phyloP scores from a whole-genome alignment of 2,797 vertebrate species.

The Aplochiton taeniatus region DNA sequence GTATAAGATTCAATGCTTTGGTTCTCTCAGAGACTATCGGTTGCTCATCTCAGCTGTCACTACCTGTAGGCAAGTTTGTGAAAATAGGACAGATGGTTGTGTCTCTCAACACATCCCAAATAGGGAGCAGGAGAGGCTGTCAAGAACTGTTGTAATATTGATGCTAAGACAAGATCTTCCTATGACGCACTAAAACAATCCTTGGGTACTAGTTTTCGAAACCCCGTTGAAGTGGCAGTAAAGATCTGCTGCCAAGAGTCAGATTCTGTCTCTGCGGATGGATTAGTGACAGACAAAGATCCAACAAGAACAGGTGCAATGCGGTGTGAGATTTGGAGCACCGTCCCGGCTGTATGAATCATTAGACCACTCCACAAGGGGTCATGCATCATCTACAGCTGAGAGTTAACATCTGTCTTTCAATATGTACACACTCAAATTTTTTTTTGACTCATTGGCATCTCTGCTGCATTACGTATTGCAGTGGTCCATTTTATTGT shows the following conservation, averaged over 20 bases:
- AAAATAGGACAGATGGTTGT: slow-evolving; percentile 1
- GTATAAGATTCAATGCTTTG: not conserved
- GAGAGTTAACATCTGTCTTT: slow-evolving; percentile 29
- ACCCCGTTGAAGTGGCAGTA: slow-evolving; percentile 29
- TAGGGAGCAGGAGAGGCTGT: not conserved
- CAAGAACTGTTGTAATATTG: slow-evolving; percentile 15
- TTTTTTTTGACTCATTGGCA: slow-evolving; percentile 24
- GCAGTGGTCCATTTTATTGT: slow-evolving; percentile 9
- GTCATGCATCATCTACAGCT: slow-evolving; percentile 32
- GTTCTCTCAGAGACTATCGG: not conserved
- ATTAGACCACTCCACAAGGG: slow-evolving; percentile 22
- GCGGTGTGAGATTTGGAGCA: slow-evolving; percentile 6
- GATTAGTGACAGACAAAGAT: slow-evolving; percentile 10
- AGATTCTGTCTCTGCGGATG: slow-evolving; percentile 22
- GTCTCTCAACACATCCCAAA: not conserved
- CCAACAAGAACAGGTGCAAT: slow-evolving; percentile 21
- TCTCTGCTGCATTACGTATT: slow-evolving; percentile 11
- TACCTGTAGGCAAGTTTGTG: not conserved
- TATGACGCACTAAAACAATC: slow-evolving; percentile 33
- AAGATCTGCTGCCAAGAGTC: slow-evolving; percentile 29
- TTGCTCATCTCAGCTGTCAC: not conserved
- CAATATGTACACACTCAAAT: slow-evolving; percentile 20
- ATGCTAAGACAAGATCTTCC: slow-evolving; percentile 21
- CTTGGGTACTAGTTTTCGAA: slow-evolving; percentile 22
- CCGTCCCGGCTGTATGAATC: slow-evolving; percentile 10